These are phyloP conservation scores for Diplazon laetatorius DNA, from an alignment of 2,888 invertebrate species.

Conservation along the genomic window DNA sequence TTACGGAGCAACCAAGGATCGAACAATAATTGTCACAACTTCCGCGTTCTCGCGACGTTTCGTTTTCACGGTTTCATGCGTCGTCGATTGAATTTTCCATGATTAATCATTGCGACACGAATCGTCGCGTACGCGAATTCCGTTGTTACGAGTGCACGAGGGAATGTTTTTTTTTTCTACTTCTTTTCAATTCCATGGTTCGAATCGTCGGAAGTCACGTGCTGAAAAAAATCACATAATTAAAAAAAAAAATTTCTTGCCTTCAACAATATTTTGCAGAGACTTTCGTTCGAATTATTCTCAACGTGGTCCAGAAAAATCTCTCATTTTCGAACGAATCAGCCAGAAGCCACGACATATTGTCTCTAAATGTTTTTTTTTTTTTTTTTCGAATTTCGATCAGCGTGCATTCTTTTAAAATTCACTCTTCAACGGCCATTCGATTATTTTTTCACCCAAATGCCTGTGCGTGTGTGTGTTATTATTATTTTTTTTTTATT, in stretches of 20 bases:
- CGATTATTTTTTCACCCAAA: not conserved
- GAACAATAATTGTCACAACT: not conserved
- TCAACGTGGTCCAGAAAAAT: not conserved
- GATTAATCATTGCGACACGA: conserved; percentile 14
- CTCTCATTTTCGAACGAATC: not conserved
- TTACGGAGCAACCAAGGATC: conserved; percentile 5
- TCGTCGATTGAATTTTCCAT: conserved; percentile 20
- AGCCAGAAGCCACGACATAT: not conserved
- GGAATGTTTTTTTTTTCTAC: conserved; percentile 5
- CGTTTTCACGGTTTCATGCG: conserved; percentile 5
- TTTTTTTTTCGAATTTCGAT: not conserved
- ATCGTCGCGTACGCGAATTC: conserved; percentile 1
- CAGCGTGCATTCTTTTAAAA: conserved; percentile 10
- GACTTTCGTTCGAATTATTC: not conserved
- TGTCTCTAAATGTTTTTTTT: not conserved
- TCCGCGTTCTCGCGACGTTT: conserved; percentile 28
- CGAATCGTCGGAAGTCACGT: no score
- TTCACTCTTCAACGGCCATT: conserved; percentile 1
- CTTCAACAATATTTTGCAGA: not conserved
- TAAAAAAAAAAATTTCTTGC: no score
- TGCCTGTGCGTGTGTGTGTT: no score
- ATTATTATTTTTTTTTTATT: conserved; percentile 46
- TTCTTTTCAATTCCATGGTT: conserved; percentile 21
- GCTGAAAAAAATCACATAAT: conserved; percentile 14
- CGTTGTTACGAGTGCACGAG: conserved; percentile 2